A percentile compares a stretch with the other conserved stretches of the same genome.
phyloP scores from a whole-genome alignment of 2,888 invertebrate genomes.

The Acronicta leporina region DNA sequence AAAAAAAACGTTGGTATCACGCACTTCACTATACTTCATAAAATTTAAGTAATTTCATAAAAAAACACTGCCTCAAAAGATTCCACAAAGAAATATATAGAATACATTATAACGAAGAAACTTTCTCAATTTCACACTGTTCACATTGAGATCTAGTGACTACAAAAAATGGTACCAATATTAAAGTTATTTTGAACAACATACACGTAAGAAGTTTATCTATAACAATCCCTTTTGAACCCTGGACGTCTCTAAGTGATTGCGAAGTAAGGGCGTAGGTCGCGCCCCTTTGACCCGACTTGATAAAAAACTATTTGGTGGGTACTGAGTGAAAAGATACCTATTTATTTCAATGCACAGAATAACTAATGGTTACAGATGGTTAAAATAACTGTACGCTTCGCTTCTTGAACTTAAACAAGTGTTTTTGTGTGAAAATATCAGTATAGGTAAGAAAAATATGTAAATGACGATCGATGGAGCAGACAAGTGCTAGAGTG shows the following conservation, averaged over 20 bases:
- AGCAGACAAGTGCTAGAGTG: too few relatives aligned
- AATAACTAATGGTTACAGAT: not conserved
- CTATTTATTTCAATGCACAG: slow-evolving; percentile 9
- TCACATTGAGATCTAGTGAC: not conserved
- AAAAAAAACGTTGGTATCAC: too few relatives aligned
- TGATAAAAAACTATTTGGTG: slow-evolving; percentile 40
- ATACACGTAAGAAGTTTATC: slow-evolving; percentile 47
- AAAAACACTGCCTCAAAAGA: not conserved
- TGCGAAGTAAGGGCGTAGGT: slow-evolving; percentile 49
- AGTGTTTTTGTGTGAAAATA: too few relatives aligned
- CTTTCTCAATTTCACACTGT: slow-evolving; percentile 15
- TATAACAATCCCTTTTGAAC: slow-evolving; percentile 57
- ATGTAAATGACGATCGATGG: too few relatives aligned
- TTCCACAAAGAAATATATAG: not conserved
- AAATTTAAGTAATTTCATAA: too few relatives aligned
- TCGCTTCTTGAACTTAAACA: too few relatives aligned
- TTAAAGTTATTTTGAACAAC: slow-evolving; percentile 38
- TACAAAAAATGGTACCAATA: slow-evolving; percentile 21
- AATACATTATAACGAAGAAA: slow-evolving; percentile 1
- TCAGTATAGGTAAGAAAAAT: too few relatives aligned
- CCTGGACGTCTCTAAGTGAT: slow-evolving; percentile 63
- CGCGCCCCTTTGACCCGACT: slow-evolving; percentile 46
- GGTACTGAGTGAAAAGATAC: slow-evolving; percentile 28
- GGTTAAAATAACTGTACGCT: too few relatives aligned
- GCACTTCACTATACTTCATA: not conserved